Evolutionary conservation across 2,797 vertebrate species (phyloP).

Genomic region (Scarus forsteni): DNA sequence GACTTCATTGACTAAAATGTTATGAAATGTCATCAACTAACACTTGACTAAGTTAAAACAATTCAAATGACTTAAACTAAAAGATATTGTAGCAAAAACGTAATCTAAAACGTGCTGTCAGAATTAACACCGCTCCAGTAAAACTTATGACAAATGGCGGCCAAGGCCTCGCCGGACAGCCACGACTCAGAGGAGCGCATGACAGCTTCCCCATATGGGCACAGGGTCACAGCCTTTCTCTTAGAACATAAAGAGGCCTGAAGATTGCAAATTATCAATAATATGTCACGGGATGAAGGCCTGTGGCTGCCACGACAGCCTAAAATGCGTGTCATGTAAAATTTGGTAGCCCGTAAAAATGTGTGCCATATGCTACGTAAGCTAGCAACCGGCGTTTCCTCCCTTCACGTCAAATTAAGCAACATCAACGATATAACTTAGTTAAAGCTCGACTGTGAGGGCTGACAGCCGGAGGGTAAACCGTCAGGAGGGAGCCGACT

Average conservation of each 20-base stretch:
- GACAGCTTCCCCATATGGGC: slow-evolving; percentile 19
- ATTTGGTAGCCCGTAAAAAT: neutral
- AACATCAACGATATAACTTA: accelerated
- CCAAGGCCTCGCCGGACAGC: slow-evolving; percentile 59
- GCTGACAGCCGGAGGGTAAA: accelerated
- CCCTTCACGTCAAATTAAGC: neutral
- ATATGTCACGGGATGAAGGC: accelerated
- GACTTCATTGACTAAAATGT: no score
- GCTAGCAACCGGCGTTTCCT: slow-evolving; percentile 42
- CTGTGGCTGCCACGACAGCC: no score
- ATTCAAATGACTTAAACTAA: no score
- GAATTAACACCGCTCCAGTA: no score
- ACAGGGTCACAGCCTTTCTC: slow-evolving; percentile 1
- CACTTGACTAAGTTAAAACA: no score
- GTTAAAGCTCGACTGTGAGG: accelerated
- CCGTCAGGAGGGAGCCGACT: neutral
- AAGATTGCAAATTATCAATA: accelerated
- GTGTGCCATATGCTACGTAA: slow-evolving; percentile 58
- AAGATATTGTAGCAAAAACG: no score
- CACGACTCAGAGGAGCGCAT: slow-evolving; percentile 29
- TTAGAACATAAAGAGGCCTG: accelerated
- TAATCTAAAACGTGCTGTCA: no score
- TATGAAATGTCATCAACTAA: no score
- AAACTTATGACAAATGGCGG: slow-evolving; percentile 63
- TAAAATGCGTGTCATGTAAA: neutral